Evolutionary conservation across 2,888 invertebrate genomes (phyloP), one percentile per base, ranked within the genome.

Genomic region (Phyto melanocephala): DNA sequence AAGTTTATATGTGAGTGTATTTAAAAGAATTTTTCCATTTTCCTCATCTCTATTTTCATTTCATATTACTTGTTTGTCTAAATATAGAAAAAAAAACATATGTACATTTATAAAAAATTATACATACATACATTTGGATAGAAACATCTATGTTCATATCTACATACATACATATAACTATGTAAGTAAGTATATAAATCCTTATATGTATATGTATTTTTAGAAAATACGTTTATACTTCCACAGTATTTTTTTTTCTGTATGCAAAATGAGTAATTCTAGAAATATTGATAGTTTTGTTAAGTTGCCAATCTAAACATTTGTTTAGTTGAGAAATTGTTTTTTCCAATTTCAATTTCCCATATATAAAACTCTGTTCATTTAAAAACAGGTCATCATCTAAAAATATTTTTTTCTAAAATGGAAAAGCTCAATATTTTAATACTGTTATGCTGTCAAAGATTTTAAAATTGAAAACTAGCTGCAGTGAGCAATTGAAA

Each of bases 241-340:
- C 24, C 52, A 52, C 2, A 37, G 52, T 40, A 40, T 52, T 67
- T 67, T n/a, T n/a, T n/a, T 67, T 52, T 40, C 15, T 63, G 47
- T 22, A 40, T 56, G 35, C 37, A 62, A 63, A 63, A 47, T 58
- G 20, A 67, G 50, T 72, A 60, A 72, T 79, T 71, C 65, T 40
- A 37, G 50, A 50, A 28, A 56, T 80, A 74, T 68, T 33, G 67
- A 79, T 79, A 72, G 79, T 79, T 72, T 74, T 80, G 60, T 79
- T 72, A 47, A 68, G 72, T 15, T 80, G 74, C n/a, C 68, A 75
- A 80, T 47, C 68, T 56, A 63, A 56, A 70, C 52, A 74, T 47
- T 70, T 70, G 50, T 60, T 47, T 40, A n/a, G n/a, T n/a, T n/a
- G n/a, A n/a, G n/a, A n/a, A n/a, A n/a, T n/a, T n/a, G n/a, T n/a